Conservation (phyloP, 35 echinoderm and acorn worm species). For the Strongylocentrotus purpuratus region DNA sequence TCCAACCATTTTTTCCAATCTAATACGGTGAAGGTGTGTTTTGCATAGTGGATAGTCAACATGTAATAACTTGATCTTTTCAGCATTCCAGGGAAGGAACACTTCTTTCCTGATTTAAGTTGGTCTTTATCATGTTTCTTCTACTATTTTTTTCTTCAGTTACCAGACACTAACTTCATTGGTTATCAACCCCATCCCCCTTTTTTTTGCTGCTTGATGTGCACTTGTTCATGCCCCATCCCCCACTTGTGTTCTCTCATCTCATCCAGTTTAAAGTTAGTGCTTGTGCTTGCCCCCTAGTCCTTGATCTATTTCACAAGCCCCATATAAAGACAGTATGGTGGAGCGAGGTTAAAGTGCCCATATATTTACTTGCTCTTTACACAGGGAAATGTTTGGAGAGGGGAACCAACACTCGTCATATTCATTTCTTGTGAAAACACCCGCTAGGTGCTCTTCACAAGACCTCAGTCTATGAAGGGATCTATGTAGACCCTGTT, state of each 20-base stretch:
- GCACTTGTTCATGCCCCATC: neutral
- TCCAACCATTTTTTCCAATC: neutral
- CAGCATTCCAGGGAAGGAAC: neutral
- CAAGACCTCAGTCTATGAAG: neutral
- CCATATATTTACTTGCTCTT: conserved; percentile 11
- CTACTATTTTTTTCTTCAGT: neutral
- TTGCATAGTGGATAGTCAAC: conserved; percentile 40
- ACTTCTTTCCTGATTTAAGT: neutral
- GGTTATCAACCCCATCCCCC: neutral
- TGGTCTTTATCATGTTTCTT: neutral
- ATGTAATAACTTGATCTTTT: conserved; percentile 21
- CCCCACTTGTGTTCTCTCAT: conserved; percentile 44
- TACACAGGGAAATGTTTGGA: neutral
- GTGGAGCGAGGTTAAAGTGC: neutral
- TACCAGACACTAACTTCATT: conserved; percentile 45
- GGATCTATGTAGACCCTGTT: neutral
- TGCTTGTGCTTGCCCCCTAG: conserved; percentile 38
- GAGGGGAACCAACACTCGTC: neutral
- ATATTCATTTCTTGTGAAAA: conserved; percentile 13
- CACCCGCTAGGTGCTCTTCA: neutral
- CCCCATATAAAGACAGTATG: neutral
- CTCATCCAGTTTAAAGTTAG: neutral
- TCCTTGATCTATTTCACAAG: neutral
- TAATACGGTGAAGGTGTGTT: conserved; percentile 47
- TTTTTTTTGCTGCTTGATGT: conserved; percentile 29